Percentiles rank a stretch among this genome's conserved stretches.
phyloP scores from a whole-genome alignment of 2,113 vertebrate genomes.

The Gyps fulvus region DNA sequence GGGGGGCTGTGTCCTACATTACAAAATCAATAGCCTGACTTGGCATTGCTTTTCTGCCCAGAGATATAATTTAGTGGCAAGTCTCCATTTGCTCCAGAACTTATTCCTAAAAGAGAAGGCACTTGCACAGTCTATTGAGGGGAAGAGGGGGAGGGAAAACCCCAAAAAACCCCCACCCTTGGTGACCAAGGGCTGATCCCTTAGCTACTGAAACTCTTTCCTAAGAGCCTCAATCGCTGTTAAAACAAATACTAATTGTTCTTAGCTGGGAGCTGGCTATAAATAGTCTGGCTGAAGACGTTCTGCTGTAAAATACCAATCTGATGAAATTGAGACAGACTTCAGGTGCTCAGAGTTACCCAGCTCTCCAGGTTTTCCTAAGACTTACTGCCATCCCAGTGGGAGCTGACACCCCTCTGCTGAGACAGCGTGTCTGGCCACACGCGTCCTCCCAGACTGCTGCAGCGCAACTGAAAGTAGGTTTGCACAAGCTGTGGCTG shows the following conservation, averaged over 20 bases:
- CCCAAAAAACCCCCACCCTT: not conserved
- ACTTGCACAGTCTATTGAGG: not conserved
- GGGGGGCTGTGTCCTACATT: constrained; percentile 40
- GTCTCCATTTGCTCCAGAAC: not conserved
- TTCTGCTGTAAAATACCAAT: not conserved
- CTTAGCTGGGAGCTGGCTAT: not conserved
- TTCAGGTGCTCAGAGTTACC: not conserved
- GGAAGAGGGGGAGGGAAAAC: not conserved
- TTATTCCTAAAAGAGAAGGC: not conserved
- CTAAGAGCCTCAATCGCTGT: not conserved
- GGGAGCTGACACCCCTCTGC: not conserved
- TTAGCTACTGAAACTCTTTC: constrained; percentile 29
- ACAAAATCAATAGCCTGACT: not conserved
- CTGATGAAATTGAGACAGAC: not conserved
- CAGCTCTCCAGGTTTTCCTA: not conserved
- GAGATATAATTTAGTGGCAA: not conserved
- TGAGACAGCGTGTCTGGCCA: not conserved
- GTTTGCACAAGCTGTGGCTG: constrained; percentile 23
- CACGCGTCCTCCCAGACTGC: not conserved
- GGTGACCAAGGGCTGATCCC: not conserved
- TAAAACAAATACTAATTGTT: constrained; percentile 37
- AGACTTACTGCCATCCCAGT: not conserved
- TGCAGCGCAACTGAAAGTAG: not conserved
- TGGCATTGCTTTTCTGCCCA: constrained; percentile 21
- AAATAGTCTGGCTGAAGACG: not conserved